These are phyloP conservation scores for Actinia tenebrosa DNA, from an alignment of 64 coral and sea anemone species.

Conservation along the genomic window DNA sequence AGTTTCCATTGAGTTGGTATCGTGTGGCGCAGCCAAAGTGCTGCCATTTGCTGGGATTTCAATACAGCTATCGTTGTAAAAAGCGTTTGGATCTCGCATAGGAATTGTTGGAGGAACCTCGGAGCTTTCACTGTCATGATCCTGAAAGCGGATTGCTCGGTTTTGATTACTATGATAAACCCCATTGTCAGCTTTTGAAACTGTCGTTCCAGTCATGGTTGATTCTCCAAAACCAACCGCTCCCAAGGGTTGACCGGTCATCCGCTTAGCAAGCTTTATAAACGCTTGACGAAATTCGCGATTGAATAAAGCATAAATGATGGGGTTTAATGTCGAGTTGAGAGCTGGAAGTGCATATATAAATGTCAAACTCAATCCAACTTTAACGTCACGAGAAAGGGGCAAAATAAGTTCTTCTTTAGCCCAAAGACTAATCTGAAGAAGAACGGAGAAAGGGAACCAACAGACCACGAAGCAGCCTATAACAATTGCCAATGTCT, in stretches of 20 bases:
- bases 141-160: background rate
- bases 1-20: conserved; percentile 9
- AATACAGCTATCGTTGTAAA: background rate
- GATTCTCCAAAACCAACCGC: conserved; percentile 11
- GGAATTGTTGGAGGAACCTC: background rate
- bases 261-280: background rate
- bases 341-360: conserved; percentile 52
- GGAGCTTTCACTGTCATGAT: background rate
- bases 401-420: background rate
- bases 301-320: conserved; percentile 88
- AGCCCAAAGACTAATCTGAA: conserved; percentile 64
- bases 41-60: background rate
- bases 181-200: background rate
- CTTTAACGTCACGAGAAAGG: background rate
- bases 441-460: conserved; percentile 69
- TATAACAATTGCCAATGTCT: conserved; percentile 79
- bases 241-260: background rate
- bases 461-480: conserved; percentile 81
- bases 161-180: background rate
- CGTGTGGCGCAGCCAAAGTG: background rate
- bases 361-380: conserved; percentile 48
- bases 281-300: conserved; percentile 65
- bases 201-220: background rate
- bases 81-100: background rate
- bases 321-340: conserved; percentile 81